A percentile compares a stretch with the other conserved stretches of the same genome.
These are phyloP conservation scores for Motacilla alba DNA, from an alignment of 2,113 vertebrate species.

Conservation along the genomic window DNA sequence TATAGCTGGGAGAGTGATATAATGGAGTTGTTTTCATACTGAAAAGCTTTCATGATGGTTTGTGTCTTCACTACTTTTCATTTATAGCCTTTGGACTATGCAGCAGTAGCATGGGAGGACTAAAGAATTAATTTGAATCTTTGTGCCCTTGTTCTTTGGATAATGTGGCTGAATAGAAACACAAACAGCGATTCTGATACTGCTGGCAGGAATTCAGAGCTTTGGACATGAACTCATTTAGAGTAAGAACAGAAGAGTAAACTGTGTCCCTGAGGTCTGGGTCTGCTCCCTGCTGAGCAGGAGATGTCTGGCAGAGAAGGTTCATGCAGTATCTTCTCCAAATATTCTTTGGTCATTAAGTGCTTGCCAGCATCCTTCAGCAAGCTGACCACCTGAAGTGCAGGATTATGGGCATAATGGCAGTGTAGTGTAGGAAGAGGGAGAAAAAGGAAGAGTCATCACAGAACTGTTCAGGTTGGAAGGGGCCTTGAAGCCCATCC, in stretches of 20 bases:
- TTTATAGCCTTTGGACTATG: background rate
- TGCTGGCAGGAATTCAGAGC: slow-evolving; percentile 41
- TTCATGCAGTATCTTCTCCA: background rate
- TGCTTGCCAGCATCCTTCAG: background rate
- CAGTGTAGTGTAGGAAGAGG: background rate
- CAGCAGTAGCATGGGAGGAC: background rate
- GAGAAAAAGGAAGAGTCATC: background rate
- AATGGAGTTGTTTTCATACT: background rate
- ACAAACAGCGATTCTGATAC: slow-evolving; percentile 31
- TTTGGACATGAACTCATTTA: slow-evolving; percentile 49
- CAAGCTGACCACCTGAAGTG: background rate
- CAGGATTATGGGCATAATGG: background rate
- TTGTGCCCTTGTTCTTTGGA: slow-evolving; percentile 15
- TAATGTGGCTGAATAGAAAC: slow-evolving; percentile 16
- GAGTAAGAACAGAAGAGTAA: slow-evolving; percentile 43
- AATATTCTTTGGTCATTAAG: background rate
- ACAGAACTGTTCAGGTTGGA: accelerated
- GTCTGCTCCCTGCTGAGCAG: slow-evolving; percentile 33
- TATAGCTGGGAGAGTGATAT: background rate
- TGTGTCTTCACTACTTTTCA: background rate
- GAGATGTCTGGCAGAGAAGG: slow-evolving; percentile 16
- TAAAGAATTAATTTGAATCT: slow-evolving; percentile 39
- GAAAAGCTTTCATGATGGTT: background rate
- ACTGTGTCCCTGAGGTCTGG: slow-evolving; percentile 1
- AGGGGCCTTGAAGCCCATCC: background rate